These are phyloP conservation scores for Paradoxurus hermaphroditus DNA, from an alignment of 2,113 vertebrate species.

Conservation along the genomic window DNA sequence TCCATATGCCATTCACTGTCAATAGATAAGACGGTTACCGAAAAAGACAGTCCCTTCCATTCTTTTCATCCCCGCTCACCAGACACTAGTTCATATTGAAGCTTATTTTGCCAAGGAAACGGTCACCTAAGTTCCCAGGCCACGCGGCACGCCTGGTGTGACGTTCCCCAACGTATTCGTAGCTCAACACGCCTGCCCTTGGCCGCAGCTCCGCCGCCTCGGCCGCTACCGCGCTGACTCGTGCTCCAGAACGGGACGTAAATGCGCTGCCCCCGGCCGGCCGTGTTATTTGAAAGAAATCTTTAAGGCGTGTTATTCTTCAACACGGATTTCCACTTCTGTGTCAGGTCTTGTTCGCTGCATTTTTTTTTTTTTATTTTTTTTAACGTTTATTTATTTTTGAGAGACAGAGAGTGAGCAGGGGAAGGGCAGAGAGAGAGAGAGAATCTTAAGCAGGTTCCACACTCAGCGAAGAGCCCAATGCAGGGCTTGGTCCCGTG, in stretches of 20 bases:
- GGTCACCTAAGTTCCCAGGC: slow-evolving; percentile 57
- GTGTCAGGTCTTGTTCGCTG: neutral
- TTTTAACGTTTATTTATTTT: too few relatives aligned
- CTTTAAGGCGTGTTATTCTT: neutral
- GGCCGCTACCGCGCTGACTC: fast-evolving
- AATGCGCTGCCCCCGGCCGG: neutral
- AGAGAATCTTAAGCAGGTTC: too few relatives aligned
- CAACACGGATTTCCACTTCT: neutral
- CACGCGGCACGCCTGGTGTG: neutral
- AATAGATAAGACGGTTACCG: neutral
- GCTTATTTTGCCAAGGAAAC: slow-evolving; percentile 60
- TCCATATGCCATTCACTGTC: neutral
- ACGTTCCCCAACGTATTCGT: neutral
- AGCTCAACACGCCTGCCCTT: fast-evolving
- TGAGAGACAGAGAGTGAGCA: too few relatives aligned
- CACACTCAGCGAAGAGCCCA: too few relatives aligned
- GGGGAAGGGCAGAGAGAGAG: too few relatives aligned
- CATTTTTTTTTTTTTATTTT: neutral
- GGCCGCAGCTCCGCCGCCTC: neutral
- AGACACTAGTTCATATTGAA: slow-evolving; percentile 40
- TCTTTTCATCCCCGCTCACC: slow-evolving; percentile 17
- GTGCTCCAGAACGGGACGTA: neutral
- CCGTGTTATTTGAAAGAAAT: neutral
- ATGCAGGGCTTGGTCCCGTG: too few relatives aligned
- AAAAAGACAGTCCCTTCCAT: neutral